Evolutionary conservation across 2,888 invertebrate species (phyloP).

Genomic region (Neoaliturus tenellus): DNA sequence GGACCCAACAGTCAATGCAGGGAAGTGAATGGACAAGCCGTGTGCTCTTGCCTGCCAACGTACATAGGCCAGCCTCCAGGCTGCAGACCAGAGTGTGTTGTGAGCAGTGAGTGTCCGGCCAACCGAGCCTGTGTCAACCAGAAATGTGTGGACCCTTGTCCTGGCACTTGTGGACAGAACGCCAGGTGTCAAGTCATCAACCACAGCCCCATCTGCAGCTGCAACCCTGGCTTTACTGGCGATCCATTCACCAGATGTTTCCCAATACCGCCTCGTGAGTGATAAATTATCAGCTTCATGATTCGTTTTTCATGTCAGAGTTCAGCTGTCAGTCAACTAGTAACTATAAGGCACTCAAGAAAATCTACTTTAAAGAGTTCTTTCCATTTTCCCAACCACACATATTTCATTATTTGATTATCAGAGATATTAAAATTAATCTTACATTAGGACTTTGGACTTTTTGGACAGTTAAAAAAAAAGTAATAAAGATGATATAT

Average conservation of each 20-base stretch:
- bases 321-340: no score
- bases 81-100: slow-evolving; percentile 84
- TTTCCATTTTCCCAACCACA: no score
- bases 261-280: slow-evolving; percentile 69
- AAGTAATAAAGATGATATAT: no score
- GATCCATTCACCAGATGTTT: slow-evolving; percentile 81
- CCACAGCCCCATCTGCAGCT: slow-evolving; percentile 83
- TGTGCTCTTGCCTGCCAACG: slow-evolving; percentile 82
- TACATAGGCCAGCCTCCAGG: slow-evolving; percentile 81
- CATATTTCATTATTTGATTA: no score
- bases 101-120: slow-evolving; percentile 82
- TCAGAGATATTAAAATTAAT: no score
- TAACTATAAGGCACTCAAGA: no score
- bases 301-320: no score
- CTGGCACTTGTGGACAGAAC: slow-evolving; percentile 83
- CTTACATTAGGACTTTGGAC: no score
- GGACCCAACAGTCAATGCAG: slow-evolving; percentile 89
- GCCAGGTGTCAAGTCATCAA: slow-evolving; percentile 84
- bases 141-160: slow-evolving; percentile 85
- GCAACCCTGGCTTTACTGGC: slow-evolving; percentile 77
- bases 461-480: no score
- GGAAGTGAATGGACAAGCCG: slow-evolving; percentile 81
- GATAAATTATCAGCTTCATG: no score
- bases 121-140: slow-evolving; percentile 81
- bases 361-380: no score